Conservation (phyloP, 1,140 invertebrate genomes). For the Ridgeia piscesae region DNA sequence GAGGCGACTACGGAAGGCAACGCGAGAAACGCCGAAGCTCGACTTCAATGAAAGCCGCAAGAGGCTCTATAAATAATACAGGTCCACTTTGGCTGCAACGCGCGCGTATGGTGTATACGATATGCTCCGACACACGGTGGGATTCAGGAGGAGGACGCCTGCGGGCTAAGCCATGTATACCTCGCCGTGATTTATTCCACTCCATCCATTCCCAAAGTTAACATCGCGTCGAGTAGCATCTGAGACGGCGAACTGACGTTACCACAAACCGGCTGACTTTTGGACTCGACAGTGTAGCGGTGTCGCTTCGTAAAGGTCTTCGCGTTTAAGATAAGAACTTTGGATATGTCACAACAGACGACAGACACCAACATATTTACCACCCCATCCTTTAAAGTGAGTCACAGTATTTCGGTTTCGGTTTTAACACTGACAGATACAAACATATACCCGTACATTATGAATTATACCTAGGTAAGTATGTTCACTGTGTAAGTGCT, state of each 20-base stretch:
- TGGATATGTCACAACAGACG: neutral
- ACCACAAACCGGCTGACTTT: neutral
- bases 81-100: neutral
- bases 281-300: neutral
- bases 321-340: neutral
- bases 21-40: neutral
- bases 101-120: neutral
- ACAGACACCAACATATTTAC: neutral
- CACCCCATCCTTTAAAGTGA: neutral
- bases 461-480: no score
- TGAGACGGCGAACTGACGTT: neutral
- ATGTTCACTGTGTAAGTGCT: no score
- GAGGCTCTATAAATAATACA: neutral
- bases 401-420: neutral
- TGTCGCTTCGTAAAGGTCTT: neutral
- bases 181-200: neutral
- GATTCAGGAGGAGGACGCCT: neutral
- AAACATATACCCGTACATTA: neutral
- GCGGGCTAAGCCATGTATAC: neutral
- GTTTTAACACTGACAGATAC: neutral
- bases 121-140: neutral
- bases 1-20: neutral
- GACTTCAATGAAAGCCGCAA: neutral
- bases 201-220: neutral
- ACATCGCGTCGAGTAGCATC: neutral